phyloP scores from a whole-genome alignment of 2,113 vertebrate genomes.

The Podarcis raffonei region DNA sequence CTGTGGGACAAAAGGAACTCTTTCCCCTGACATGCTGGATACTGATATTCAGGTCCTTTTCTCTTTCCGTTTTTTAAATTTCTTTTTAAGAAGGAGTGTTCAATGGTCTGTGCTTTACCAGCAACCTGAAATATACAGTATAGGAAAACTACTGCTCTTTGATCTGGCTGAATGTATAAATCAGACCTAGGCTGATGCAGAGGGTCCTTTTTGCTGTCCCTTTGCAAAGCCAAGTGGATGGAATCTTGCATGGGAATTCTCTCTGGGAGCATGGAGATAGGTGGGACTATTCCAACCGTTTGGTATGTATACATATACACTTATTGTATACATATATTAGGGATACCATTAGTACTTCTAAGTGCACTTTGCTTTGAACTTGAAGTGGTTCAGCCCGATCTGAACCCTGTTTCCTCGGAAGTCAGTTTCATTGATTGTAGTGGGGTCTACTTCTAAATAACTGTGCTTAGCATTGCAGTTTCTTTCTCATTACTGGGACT shows the following conservation, averaged over 20 bases:
- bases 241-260: neutral
- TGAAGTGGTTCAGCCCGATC: neutral
- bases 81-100: neutral
- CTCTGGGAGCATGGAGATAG: neutral
- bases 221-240: neutral
- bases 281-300: neutral
- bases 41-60: too few relatives aligned
- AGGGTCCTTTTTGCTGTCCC: neutral
- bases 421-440: neutral
- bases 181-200: neutral
- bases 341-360: neutral
- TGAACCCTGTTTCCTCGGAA: neutral
- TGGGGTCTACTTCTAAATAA: neutral
- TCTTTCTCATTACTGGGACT: neutral
- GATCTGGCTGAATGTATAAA: neutral
- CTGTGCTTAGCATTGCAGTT: neutral
- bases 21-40: neutral
- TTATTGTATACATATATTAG: neutral
- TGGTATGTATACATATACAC: neutral
- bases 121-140: neutral
- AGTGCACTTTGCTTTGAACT: neutral
- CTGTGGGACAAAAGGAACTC: too few relatives aligned
- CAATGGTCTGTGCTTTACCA: neutral
- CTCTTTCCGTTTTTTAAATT: too few relatives aligned
- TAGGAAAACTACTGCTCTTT: too few relatives aligned